Percentiles rank a stretch among this genome's conserved stretches.
Evolutionary conservation across 2,888 invertebrate species (phyloP).

Genomic region (Limulus polyphemus): DNA sequence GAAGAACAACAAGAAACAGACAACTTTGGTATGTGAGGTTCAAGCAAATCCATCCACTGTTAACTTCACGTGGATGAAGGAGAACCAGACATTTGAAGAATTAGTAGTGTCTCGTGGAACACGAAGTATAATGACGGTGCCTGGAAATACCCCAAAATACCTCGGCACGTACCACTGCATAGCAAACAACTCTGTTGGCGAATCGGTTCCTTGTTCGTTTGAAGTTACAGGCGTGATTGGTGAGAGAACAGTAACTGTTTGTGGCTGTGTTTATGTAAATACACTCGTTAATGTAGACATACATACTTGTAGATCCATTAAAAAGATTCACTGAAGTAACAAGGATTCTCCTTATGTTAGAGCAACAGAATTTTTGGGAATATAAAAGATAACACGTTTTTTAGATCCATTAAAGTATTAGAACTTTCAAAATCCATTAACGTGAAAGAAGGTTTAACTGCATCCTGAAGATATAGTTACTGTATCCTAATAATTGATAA

Average conservation of each 20-base stretch:
- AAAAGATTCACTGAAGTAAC: too few species aligned
- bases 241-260: not conserved
- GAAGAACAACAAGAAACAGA: not conserved
- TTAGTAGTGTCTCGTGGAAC: not conserved
- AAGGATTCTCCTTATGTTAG: too few species aligned
- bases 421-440: too few species aligned
- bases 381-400: too few species aligned
- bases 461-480: too few species aligned
- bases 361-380: too few species aligned
- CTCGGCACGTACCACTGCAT: conserved; percentile 1
- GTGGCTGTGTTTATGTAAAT: too few species aligned
- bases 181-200: conserved; percentile 4
- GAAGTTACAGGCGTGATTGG: not conserved
- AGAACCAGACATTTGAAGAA: conserved; percentile 2
- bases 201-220: not conserved
- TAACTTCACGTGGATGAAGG: conserved; percentile 1
- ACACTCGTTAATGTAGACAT: too few species aligned
- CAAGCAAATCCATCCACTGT: not conserved
- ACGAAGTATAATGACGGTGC: not conserved
- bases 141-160: not conserved
- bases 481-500: too few species aligned
- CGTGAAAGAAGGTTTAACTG: too few species aligned
- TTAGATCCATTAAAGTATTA: too few species aligned
- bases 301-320: too few species aligned
- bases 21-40: conserved; percentile 1